Evolutionary conservation across 2,797 vertebrate genomes (phyloP), one percentile per base, ranked within the genome.

Genomic region (Phataginus tetradactyla): DNA sequence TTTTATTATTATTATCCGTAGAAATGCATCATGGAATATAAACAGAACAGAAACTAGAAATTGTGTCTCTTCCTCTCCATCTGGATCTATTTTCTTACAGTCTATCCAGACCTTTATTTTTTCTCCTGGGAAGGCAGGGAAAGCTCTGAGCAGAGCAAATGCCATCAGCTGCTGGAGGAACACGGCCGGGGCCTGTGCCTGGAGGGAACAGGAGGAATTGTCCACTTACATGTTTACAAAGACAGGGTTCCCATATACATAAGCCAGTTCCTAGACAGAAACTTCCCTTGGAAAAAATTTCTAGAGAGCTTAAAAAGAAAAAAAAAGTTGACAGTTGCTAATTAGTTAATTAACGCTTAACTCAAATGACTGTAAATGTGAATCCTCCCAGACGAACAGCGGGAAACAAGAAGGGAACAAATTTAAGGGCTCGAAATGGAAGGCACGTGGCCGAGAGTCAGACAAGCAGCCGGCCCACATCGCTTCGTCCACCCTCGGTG

Each of bases 301-400:
- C 29, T 88, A 51, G 57, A 89, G 78, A 91, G 39, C 39, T 90
- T 45, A 12, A 37, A 27, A 9, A 29, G 37, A 25, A 74, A 25
- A n/a, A 45, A 32, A 83, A 59, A 86, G n/a, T 81, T 94, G 94
- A 96, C 84, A 94, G 59, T 91, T 97, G 92, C 94, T 97, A 97
- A 97, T 89, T 97, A 83, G 85, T 89, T 97, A 96, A 97, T 96
- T 97, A 97, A 90, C 42, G 45, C 92, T 86, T 95, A 71, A 89
- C 68, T 95, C 90, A 97, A 98, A 88, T 75, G 90, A 90, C 92
- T 97, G 74, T 85, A 86, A 66, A 96, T 96, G 69, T 86, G 96
- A 96, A 80, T 8, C 39, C 85, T 97, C 88, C 80, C 63, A 61
- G 86, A 92, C 96, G 95, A 95, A 83, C 90, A 71, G 95, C 79